Conservation (phyloP, 2,113 vertebrate species). For the Pitta sordida region DNA sequence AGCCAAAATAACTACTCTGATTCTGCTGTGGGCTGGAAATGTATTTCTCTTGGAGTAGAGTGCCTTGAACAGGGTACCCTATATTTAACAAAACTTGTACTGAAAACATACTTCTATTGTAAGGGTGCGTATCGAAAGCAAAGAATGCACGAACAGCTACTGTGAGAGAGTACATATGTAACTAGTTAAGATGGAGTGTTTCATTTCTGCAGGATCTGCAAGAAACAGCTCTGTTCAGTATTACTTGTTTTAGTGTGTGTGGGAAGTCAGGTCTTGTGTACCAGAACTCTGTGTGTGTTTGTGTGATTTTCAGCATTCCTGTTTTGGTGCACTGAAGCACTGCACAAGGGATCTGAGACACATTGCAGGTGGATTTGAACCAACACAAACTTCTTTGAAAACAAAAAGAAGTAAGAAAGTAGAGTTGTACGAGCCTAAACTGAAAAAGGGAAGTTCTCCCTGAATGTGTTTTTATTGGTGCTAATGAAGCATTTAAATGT, state of each 20-base stretch:
- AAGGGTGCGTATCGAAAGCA: not conserved
- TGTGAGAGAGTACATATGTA: not conserved
- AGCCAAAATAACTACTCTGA: not conserved
- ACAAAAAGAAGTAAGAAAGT: not conserved
- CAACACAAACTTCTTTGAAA: not conserved
- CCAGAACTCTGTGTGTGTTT: not conserved
- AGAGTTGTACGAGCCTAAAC: not conserved
- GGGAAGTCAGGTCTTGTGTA: not conserved
- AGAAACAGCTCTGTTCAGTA: not conserved
- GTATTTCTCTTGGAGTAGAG: not conserved
- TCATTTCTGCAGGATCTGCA: not conserved
- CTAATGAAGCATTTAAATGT: not conserved
- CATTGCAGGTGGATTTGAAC: not conserved
- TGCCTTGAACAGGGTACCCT: not conserved
- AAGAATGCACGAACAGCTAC: not conserved
- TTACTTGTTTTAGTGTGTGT: accelerated
- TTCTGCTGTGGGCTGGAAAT: not conserved
- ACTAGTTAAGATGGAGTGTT: not conserved
- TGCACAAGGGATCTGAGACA: not conserved
- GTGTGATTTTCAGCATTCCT: not conserved
- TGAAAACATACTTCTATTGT: not conserved
- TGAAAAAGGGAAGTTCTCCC: not conserved
- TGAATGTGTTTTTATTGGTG: not conserved
- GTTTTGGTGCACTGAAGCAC: not conserved
- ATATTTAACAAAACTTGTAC: not conserved